Conservation (phyloP, 2,888 invertebrate genomes). For the Polietes domitor region DNA sequence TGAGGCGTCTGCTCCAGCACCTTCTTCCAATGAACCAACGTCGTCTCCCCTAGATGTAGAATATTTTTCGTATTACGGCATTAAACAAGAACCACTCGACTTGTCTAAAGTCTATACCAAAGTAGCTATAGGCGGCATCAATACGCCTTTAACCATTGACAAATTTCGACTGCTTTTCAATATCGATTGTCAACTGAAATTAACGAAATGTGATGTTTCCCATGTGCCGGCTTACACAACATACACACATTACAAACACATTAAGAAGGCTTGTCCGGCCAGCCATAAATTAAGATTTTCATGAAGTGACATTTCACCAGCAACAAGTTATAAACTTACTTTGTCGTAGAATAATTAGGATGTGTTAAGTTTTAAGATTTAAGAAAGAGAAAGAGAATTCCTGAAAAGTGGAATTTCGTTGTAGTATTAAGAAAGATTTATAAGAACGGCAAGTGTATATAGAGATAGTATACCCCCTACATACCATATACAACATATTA, state of each 20-base stretch:
- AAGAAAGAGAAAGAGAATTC: constrained; percentile 19
- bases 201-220: constrained; percentile 65
- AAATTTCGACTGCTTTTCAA: constrained; percentile 72
- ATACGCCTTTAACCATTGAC: constrained; percentile 70
- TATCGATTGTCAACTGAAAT: constrained; percentile 70
- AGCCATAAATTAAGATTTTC: constrained; percentile 69
- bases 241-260: constrained; percentile 62
- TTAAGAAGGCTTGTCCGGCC: constrained; percentile 71
- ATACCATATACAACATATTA: too few species aligned
- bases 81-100: constrained; percentile 67
- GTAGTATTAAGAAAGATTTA: constrained; percentile 26
- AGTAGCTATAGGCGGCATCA: constrained; percentile 71
- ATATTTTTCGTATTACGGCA: constrained; percentile 70
- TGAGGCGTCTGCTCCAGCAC: neutral
- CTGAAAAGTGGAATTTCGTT: constrained; percentile 3
- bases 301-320: constrained; percentile 29
- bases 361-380: constrained; percentile 20
- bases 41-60: constrained; percentile 44
- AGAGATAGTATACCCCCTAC: neutral
- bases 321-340: constrained; percentile 42
- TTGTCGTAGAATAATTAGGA: constrained; percentile 21
- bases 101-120: constrained; percentile 72
- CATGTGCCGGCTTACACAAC: neutral
- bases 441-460: constrained; percentile 22
- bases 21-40: neutral